Percentiles rank a stretch among this genome's conserved stretches.
Conservation (phyloP, 1,140 invertebrate genomes). For the Saxidomus purpurata region DNA sequence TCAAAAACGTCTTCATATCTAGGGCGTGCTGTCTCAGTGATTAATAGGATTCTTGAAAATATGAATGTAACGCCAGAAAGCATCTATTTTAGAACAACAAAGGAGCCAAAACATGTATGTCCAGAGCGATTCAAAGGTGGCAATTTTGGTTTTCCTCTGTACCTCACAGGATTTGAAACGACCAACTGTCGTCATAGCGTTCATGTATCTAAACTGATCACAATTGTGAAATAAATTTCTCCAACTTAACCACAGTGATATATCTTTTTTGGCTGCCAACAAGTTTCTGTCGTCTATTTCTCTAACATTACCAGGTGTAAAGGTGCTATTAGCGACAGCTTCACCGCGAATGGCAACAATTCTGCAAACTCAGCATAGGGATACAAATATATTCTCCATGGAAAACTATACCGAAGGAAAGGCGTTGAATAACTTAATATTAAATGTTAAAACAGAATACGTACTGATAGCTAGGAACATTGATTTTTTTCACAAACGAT, state of each 20-base stretch:
- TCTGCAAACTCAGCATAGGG: neutral
- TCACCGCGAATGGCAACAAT: neutral
- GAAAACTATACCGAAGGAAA: conserved; percentile 69
- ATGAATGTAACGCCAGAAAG: conserved; percentile 19
- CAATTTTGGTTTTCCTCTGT: conserved; percentile 69
- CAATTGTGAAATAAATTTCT: conserved; percentile 36
- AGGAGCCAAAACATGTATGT: conserved; percentile 57
- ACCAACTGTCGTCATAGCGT: conserved; percentile 53
- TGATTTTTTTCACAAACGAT: too few species aligned
- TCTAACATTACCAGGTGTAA: neutral
- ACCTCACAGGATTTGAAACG: conserved; percentile 67
- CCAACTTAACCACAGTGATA: neutral
- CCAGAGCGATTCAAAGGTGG: conserved; percentile 64
- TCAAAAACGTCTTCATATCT: conserved; percentile 53
- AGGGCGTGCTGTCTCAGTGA: conserved; percentile 1
- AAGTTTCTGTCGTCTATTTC: too few species aligned
- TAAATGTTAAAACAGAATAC: too few species aligned
- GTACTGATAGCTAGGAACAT: too few species aligned
- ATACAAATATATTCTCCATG: conserved; percentile 69
- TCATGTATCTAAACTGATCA: conserved; percentile 48
- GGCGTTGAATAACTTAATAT: too few species aligned
- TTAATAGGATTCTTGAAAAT: conserved; percentile 35
- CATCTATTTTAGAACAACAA: neutral
- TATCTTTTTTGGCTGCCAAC: too few species aligned
- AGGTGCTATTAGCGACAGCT: neutral